Evolutionary conservation across 2,113 vertebrate species (phyloP), one percentile per base, ranked within the genome.

Genomic region (Irena cyanogastra): DNA sequence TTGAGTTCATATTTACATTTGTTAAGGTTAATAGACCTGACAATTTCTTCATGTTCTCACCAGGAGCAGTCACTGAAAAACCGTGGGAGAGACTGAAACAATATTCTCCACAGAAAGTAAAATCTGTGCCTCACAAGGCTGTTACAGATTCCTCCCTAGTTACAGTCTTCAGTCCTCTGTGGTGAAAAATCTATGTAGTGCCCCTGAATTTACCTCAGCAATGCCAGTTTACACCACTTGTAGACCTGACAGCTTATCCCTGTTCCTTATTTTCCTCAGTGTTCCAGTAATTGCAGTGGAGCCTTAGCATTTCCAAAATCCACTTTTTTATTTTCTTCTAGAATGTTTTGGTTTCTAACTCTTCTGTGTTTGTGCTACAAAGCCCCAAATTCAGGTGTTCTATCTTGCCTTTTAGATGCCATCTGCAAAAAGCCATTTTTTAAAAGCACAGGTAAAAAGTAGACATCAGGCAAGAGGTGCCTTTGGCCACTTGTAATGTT

Each of bases 1-100:
- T 93, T 94, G 88, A 75, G 96, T 97, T 89, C 80, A 76, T 94
- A 96, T 97, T 96, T 97, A 97, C 92, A 95, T 96, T 95, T 94
- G 91, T 95, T 95, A 94, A 96, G 96, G 96, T 97, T 98, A 97
- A 98, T 96, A 96, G 96, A 95, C 83, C 95, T 95, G 96, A 96
- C 95, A 97, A 93, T 89, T 94, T 97, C 95, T 97, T 96, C 87
- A 77, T 97, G 93, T 96, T 98, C 94, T 96, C 96, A 96, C 95
- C 88, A 95, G 90, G 84, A 97, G 90, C 84, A 87, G 53, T 65
- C 89, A 83, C 72, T 95, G 88, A 89, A 66, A 95, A 86, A 76
- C 65, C 3, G 13, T 72, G 75, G 87, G 82, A 95, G 61, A 64
- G 69, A 87, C 23, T 47, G 91, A 83, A 92, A 88, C 89, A 63